A percentile compares a stretch with the other conserved stretches of the same genome.
Conservation (phyloP, 2,797 vertebrate species). For the Odontamblyopus lacepedii region DNA sequence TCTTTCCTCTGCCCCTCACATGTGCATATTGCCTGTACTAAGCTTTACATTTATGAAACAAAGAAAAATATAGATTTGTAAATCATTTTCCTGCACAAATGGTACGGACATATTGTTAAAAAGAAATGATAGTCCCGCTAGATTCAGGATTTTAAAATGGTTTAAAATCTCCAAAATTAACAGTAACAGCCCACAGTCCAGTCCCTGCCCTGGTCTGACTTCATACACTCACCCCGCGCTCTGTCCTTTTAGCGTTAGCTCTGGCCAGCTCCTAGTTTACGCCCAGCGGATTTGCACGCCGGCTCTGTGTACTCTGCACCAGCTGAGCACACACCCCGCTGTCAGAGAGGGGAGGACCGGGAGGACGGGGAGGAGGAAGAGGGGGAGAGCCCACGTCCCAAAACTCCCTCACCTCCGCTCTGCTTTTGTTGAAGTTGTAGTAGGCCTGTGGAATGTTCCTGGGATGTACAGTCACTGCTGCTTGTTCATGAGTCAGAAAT, state of each 20-base stretch:
- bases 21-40: too few relatives aligned
- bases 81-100: too few relatives aligned
- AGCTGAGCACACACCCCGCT: slow-evolving; percentile 65
- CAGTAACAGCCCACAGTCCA: too few relatives aligned
- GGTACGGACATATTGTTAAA: too few relatives aligned
- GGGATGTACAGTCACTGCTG: slow-evolving; percentile 31
- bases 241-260: too few relatives aligned
- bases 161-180: too few relatives aligned
- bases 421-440: slow-evolving; percentile 54
- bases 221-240: too few relatives aligned
- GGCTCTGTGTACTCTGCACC: slow-evolving; percentile 49
- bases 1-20: slow-evolving; percentile 20
- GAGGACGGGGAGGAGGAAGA: slow-evolving; percentile 6
- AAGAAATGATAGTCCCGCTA: too few relatives aligned
- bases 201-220: too few relatives aligned
- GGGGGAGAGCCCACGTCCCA: not conserved
- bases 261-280: slow-evolving; percentile 9
- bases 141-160: too few relatives aligned
- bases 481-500: slow-evolving; percentile 44
- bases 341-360: slow-evolving; percentile 28
- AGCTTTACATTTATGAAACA: too few relatives aligned
- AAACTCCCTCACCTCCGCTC: slow-evolving; percentile 36
- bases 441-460: slow-evolving; percentile 27
- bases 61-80: too few relatives aligned
- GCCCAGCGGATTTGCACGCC: slow-evolving; percentile 18